Evolutionary conservation across 23 tunicate species (phyloP), one percentile per base, ranked within the genome.

Genomic region (Corella eumyota): DNA sequence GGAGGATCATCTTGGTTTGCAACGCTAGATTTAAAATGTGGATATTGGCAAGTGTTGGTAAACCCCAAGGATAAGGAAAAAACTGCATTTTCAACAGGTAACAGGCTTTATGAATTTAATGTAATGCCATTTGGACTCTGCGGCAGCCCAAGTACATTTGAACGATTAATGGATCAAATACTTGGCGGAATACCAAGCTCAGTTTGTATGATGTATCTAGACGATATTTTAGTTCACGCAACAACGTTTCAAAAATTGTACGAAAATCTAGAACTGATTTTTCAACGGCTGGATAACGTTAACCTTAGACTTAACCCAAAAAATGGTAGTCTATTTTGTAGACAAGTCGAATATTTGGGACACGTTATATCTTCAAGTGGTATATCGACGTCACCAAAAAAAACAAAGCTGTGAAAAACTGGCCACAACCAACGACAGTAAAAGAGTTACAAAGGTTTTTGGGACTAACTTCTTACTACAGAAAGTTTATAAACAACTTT

Each of bases 1-100:
- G 56, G 34, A 2, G 37, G 56, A 2, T 25, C 9, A 13, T 52
- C 52, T n/a, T 48, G 30, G 23, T 67, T 67, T 44, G 30, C 73
- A 2, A 57, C 54, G 28, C 4, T 67, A 2, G 73, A 50, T 38
- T 36, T 67, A 17, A 67, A 27, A 15, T 32, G 36, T 1, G 73
- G 73, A 15, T 67, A 49, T 36, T 33, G 30, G 40, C 47, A 67
- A 32, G 49, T 67, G 20, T 44, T 28, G 7, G 22, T 67, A 40
- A n/a, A 30, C 45, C 6, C 27, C 4, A 32, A 11, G 5, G 45
- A 33, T 4, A 33, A 34, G 34, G 28, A 60, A 31, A 60, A 60
- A 34, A 60, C 65, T 2, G 65, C 65, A 2, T 60, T 60, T 60
- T 27, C 65, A n/a, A 19, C 58, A 6, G 58, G 58, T 11, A 52